phyloP scores from a whole-genome alignment of 2,888 invertebrate genomes.

The Hemistola chrysoprasaria region DNA sequence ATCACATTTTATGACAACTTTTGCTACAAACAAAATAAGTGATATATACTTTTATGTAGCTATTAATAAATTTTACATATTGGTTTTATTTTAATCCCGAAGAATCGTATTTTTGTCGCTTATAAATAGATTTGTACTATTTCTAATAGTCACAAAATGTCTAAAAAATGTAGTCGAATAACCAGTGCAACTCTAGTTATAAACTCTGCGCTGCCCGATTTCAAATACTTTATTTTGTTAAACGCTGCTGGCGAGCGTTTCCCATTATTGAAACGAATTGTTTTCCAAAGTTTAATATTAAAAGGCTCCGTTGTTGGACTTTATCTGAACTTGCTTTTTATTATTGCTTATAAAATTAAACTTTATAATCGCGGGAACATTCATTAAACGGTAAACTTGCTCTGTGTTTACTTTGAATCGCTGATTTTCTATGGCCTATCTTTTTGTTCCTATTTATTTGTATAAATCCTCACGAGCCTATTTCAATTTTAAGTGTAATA shows the following conservation, averaged over 20 bases:
- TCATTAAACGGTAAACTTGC: constrained; percentile 11
- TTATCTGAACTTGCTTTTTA: constrained; percentile 42
- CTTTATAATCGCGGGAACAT: constrained; percentile 19
- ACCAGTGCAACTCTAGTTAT: constrained; percentile 47
- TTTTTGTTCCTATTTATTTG: no score
- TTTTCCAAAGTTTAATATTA: constrained; percentile 70
- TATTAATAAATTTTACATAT: no score
- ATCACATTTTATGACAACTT: no score
- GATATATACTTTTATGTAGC: no score
- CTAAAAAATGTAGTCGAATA: not conserved
- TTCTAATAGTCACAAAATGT: constrained; percentile 3
- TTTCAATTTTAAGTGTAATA: no score
- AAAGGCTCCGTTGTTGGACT: constrained; percentile 52
- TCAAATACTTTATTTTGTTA: constrained; percentile 69
- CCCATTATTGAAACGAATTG: constrained; percentile 72
- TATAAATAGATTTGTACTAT: no score
- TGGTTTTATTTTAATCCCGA: no score
- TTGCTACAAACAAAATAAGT: no score
- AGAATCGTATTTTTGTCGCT: no score
- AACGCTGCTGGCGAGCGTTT: constrained; percentile 58
- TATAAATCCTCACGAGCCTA: no score
- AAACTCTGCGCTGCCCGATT: constrained; percentile 57
- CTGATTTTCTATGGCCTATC: no score
- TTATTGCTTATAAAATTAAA: constrained; percentile 43
- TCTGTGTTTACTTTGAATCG: constrained; percentile 1